phyloP scores from a whole-genome alignment of 2,888 invertebrate species.

The Pterobdella sp. region DNA sequence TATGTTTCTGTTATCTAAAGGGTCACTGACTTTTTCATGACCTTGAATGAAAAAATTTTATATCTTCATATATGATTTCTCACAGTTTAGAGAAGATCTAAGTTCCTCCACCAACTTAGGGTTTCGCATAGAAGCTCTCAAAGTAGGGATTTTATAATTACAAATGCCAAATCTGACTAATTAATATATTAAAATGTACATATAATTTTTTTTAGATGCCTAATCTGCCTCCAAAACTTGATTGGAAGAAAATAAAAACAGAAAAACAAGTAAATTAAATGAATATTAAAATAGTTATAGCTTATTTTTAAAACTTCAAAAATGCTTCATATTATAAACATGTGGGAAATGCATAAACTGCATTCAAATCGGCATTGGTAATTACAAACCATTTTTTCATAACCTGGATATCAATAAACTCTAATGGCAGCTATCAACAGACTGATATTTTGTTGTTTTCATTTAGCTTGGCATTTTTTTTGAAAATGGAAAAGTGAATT shows the following conservation, averaged over 20 bases:
- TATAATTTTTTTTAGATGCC: slow-evolving; percentile 55
- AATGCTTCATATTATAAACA: too few species aligned
- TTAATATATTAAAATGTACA: not conserved
- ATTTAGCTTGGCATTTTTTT: too few species aligned
- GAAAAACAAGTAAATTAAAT: slow-evolving; percentile 33
- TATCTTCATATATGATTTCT: not conserved
- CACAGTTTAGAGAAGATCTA: slow-evolving; percentile 65
- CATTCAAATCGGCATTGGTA: too few species aligned
- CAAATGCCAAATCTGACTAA: not conserved
- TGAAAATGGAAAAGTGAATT: too few species aligned
- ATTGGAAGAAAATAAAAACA: slow-evolving; percentile 75
- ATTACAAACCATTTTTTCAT: too few species aligned
- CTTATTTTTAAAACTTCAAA: too few species aligned
- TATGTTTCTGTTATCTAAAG: not conserved
- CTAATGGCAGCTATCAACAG: too few species aligned
- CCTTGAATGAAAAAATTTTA: not conserved
- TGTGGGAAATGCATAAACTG: too few species aligned
- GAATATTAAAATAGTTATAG: too few species aligned
- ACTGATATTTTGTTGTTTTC: too few species aligned
- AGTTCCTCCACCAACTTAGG: slow-evolving; percentile 86
- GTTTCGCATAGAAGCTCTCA: slow-evolving; percentile 90
- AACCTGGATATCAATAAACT: too few species aligned
- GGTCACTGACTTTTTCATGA: not conserved
- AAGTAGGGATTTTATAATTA: slow-evolving; percentile 52
- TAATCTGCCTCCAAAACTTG: slow-evolving; percentile 70